A percentile compares a stretch with the other conserved stretches of the same genome.
These are phyloP conservation scores for Ceramica pisi DNA, from an alignment of 2,888 invertebrate species.

Conservation along the genomic window DNA sequence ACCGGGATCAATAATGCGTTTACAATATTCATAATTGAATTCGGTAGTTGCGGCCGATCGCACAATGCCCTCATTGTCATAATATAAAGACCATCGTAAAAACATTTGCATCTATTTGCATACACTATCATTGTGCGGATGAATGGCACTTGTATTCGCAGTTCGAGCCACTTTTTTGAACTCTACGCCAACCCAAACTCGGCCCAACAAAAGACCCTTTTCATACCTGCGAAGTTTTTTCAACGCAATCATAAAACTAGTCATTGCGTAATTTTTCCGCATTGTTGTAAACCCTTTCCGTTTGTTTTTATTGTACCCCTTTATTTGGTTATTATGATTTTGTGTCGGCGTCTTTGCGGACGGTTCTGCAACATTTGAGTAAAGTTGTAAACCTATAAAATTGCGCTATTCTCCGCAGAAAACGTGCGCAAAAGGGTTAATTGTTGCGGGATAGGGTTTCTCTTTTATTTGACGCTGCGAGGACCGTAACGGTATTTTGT, in stretches of 20 bases:
- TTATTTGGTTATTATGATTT: constrained; percentile 77
- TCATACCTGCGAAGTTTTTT: constrained; percentile 88
- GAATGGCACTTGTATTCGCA: constrained; percentile 81
- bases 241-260: constrained; percentile 81
- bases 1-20: constrained; percentile 74
- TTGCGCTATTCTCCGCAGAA: constrained; percentile 88
- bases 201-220: constrained; percentile 75
- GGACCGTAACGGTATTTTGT: constrained; percentile 85
- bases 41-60: constrained; percentile 78
- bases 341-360: constrained; percentile 86
- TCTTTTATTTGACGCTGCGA: constrained; percentile 80
- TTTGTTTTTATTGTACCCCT: constrained; percentile 88
- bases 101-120: constrained; percentile 87
- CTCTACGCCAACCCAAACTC: constrained; percentile 65
- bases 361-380: constrained; percentile 85
- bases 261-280: constrained; percentile 90
- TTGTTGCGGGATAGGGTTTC: constrained; percentile 80
- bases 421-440: constrained; percentile 88
- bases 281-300: constrained; percentile 90
- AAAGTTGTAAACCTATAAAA: constrained; percentile 87
- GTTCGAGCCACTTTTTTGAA: constrained; percentile 63
- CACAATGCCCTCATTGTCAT: constrained; percentile 76
- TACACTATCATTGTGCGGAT: constrained; percentile 79
- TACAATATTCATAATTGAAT: constrained; percentile 79
- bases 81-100: constrained; percentile 75